Evolutionary conservation across 2,797 vertebrate species (phyloP).

Genomic region (Cetoscarus ocellatus): DNA sequence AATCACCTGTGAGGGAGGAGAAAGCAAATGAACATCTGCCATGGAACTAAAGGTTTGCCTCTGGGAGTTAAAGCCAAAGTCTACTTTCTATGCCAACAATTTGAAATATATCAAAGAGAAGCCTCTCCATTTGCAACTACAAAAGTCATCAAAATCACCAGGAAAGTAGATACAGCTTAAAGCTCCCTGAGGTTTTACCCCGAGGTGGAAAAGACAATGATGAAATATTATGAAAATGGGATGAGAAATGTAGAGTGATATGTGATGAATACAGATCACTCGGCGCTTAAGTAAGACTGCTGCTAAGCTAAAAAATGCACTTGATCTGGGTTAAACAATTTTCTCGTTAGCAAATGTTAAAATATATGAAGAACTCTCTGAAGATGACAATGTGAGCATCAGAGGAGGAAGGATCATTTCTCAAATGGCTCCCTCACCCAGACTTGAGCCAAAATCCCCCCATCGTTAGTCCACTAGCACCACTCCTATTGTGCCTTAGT

Average conservation of each 20-base stretch:
- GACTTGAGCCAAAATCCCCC: slow-evolving; percentile 35
- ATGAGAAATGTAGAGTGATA: slow-evolving; percentile 15
- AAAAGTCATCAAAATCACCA: slow-evolving; percentile 37
- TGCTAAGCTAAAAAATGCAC: not conserved
- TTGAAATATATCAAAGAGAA: slow-evolving; percentile 40
- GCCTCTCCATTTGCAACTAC: slow-evolving; percentile 16
- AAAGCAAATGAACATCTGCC: slow-evolving; percentile 50
- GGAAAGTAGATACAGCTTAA: slow-evolving; percentile 38
- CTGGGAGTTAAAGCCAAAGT: slow-evolving; percentile 44
- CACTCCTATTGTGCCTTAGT: slow-evolving; percentile 35
- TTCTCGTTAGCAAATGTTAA: slow-evolving; percentile 17
- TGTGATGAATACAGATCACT: slow-evolving; percentile 53
- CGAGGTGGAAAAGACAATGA: slow-evolving; percentile 54
- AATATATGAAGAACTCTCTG: slow-evolving; percentile 5
- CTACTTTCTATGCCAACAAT: slow-evolving; percentile 33
- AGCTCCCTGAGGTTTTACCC: slow-evolving; percentile 48
- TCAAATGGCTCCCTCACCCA: slow-evolving; percentile 22
- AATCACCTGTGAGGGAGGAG: slow-evolving; percentile 27
- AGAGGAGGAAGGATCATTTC: slow-evolving; percentile 41
- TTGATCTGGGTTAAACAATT: slow-evolving; percentile 8
- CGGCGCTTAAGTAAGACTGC: slow-evolving; percentile 17
- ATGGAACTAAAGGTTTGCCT: slow-evolving; percentile 45
- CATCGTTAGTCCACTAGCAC: slow-evolving; percentile 34
- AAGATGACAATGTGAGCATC: not conserved
- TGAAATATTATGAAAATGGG: slow-evolving; percentile 67